Percentiles rank a stretch among this genome's conserved stretches.
These are phyloP conservation scores for Yasuhikotakia modesta DNA, from an alignment of 2,797 vertebrate genomes.

Conservation along the genomic window DNA sequence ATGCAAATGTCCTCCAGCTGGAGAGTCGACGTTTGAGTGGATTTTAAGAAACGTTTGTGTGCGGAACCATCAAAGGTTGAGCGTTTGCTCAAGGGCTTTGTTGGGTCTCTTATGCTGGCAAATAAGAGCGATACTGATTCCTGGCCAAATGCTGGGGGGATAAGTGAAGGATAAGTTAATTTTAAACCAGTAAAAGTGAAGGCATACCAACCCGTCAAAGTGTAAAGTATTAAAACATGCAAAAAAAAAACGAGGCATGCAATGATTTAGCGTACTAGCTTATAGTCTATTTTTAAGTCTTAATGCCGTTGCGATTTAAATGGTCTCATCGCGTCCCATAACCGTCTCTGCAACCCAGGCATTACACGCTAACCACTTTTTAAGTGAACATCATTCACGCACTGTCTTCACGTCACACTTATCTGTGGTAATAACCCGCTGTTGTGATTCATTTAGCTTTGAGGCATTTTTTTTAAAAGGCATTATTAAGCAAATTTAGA, in stretches of 20 bases:
- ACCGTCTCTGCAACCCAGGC: constrained; percentile 7
- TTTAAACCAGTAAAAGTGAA: constrained; percentile 14
- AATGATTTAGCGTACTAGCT: constrained; percentile 16
- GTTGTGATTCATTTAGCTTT: not conserved
- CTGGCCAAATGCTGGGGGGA: constrained; percentile 5
- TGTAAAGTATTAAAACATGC: constrained; percentile 5
- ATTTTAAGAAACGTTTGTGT: constrained; percentile 42
- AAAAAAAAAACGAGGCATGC: not conserved
- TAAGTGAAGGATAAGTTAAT: not conserved
- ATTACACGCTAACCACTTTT: constrained; percentile 35
- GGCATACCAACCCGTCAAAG: not conserved
- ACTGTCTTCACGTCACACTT: constrained; percentile 32
- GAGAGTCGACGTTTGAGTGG: constrained; percentile 19
- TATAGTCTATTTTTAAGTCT: constrained; percentile 27
- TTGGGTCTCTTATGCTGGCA: not conserved
- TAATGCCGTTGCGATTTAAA: constrained; percentile 33
- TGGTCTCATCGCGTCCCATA: constrained; percentile 18
- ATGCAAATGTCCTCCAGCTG: constrained; percentile 38
- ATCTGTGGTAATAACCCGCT: constrained; percentile 42
- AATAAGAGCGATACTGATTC: constrained; percentile 1
- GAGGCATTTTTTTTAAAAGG: constrained; percentile 19
- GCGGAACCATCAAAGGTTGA: constrained; percentile 51
- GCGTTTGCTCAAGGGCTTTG: constrained; percentile 40
- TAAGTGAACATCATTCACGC: constrained; percentile 42
- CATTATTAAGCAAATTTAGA: constrained; percentile 25